These are phyloP conservation scores for Myotis yumanensis DNA, from an alignment of 2,113 vertebrate species.

Conservation along the genomic window DNA sequence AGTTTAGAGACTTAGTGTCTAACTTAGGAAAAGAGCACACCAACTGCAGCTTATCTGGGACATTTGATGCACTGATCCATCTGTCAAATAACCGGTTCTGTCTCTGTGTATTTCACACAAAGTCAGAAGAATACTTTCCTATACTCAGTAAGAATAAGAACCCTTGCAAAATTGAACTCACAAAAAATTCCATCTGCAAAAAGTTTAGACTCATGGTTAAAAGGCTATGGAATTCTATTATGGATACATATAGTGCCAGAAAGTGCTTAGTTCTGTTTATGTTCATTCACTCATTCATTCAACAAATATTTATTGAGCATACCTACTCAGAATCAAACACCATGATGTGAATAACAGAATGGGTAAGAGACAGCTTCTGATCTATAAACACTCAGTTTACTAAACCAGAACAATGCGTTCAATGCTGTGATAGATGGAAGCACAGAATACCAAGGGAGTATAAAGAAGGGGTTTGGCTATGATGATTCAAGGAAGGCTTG, in stretches of 20 bases:
- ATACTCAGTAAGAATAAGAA: not conserved
- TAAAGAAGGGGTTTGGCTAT: not conserved
- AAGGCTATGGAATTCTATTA: not conserved
- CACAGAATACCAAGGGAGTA: not conserved
- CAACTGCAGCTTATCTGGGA: not conserved
- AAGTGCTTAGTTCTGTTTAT: not conserved
- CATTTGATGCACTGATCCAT: not conserved
- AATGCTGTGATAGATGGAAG: not conserved
- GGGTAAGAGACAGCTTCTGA: not conserved
- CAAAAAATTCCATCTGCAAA: not conserved
- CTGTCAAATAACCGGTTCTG: not conserved
- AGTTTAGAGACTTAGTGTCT: not conserved
- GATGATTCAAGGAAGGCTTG: not conserved
- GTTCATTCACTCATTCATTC: not conserved
- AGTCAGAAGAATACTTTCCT: not conserved
- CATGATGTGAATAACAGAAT: not conserved
- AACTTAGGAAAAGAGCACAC: not conserved
- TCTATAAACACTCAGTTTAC: not conserved
- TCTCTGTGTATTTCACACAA: not conserved
- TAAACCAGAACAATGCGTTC: not conserved
- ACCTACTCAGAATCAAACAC: not conserved
- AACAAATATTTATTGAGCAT: constrained; percentile 4
- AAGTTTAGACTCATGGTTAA: not conserved
- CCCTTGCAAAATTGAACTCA: not conserved
- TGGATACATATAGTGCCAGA: not conserved